These are phyloP conservation scores for Pasiphila rectangulata DNA, from an alignment of 2,888 invertebrate species.

Conservation along the genomic window DNA sequence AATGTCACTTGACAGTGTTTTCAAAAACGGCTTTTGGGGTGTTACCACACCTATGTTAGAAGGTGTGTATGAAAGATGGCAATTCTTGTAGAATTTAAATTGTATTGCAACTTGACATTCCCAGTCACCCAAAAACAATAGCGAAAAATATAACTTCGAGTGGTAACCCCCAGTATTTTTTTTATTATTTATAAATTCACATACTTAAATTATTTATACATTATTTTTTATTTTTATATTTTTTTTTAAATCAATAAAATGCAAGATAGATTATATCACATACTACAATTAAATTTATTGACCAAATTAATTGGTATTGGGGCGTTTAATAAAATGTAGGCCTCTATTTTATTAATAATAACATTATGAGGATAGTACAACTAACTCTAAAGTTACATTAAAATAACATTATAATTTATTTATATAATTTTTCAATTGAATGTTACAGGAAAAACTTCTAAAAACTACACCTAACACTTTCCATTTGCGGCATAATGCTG, in stretches of 20 bases:
- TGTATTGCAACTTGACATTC: slow-evolving; percentile 7
- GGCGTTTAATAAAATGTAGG: slow-evolving; percentile 21
- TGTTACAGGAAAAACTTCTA: slow-evolving; percentile 11
- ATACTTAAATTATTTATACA: slow-evolving; percentile 24
- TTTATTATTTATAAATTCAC: slow-evolving; percentile 16
- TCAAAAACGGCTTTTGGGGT: background rate
- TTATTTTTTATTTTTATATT: slow-evolving; percentile 27
- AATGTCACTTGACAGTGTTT: background rate
- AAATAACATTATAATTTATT: slow-evolving; percentile 18
- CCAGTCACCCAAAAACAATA: slow-evolving; percentile 2
- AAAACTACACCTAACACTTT: slow-evolving; percentile 8
- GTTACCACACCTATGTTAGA: background rate
- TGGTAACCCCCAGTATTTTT: slow-evolving; percentile 9
- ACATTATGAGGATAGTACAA: slow-evolving; percentile 15
- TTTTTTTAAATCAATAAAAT: slow-evolving; percentile 31
- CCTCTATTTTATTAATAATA: slow-evolving; percentile 17
- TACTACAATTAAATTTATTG: slow-evolving; percentile 26
- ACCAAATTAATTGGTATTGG: slow-evolving; percentile 23
- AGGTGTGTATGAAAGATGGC: too few relatives aligned
- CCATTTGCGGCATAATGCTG: too few relatives aligned
- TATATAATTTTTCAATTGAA: slow-evolving; percentile 22
- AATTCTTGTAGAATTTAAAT: too few relatives aligned
- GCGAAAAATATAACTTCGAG: slow-evolving; percentile 1
- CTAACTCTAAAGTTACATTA: slow-evolving; percentile 14
- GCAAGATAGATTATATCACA: slow-evolving; percentile 33